These are phyloP conservation scores for Netelia fuscicornis DNA, from an alignment of 2,888 invertebrate genomes.

Conservation along the genomic window DNA sequence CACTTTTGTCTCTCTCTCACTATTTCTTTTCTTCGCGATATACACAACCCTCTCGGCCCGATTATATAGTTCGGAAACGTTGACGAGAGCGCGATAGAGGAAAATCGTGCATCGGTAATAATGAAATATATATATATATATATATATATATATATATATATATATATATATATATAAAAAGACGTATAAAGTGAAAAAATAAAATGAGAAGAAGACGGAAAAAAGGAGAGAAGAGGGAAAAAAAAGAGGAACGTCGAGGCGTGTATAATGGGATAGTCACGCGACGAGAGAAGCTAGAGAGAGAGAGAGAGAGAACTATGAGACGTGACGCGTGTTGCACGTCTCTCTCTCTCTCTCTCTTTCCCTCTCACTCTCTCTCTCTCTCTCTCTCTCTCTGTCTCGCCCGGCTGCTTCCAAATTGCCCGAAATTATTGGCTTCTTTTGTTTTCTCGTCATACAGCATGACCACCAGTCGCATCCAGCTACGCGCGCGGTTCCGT, in stretches of 20 bases:
- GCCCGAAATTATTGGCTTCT: conserved; percentile 84
- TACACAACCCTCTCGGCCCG: no score
- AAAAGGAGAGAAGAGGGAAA: conserved; percentile 7
- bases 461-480: conserved; percentile 63
- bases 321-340: conserved; percentile 66
- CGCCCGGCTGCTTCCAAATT: conserved; percentile 84
- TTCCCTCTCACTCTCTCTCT: conserved; percentile 76
- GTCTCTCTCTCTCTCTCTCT: no score
- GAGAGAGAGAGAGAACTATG: conserved; percentile 56
- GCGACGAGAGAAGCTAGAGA: conserved; percentile 56
- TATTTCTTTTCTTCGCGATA: no score
- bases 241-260: conserved; percentile 43
- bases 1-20: no score
- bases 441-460: conserved; percentile 84
- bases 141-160: background rate
- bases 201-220: conserved; percentile 14
- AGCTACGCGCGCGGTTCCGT: conserved; percentile 78
- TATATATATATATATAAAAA: background rate
- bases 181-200: conserved; percentile 14
- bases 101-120: conserved; percentile 17
- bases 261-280: conserved; percentile 65
- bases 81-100: background rate
- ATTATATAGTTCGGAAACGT: no score
- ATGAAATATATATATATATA: background rate
- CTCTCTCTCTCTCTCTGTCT: conserved; percentile 73